Evolutionary conservation across 2,888 invertebrate species (phyloP), one percentile per base, ranked within the genome.

Genomic region (Aspidiotus destructor): DNA sequence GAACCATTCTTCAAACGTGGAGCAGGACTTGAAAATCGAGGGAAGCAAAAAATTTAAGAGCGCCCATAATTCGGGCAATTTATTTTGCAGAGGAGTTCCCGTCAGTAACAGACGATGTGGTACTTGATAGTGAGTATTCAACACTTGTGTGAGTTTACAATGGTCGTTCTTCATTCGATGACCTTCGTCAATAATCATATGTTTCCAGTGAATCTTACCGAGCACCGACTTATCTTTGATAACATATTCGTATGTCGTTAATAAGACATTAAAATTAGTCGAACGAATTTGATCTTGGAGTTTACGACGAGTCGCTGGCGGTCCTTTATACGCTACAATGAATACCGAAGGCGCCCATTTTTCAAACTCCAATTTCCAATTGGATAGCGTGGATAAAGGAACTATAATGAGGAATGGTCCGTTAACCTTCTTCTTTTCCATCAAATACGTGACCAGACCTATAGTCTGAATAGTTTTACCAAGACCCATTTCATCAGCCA

Each of bases 151-250:
- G 74, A 99, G 81, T 79, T 99, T 99, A 81, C 98, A 99, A 79
- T 99, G 98, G 80, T 99, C 98, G 80, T 99, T 99, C 82, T 99
- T 99, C 98, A 99, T 99, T 73, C 99, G 87, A 81, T 99, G 99
- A 69, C 99, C 99, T 79, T 99, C 99, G 79, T 99, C 99, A 75
- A 99, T 99, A 72, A 99, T 99, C 98, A 99, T 99, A 79, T 98
- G 99, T 78, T 98, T 98, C 97, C 99, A 99, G 73, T 91, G 91
- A 42, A 93, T 80, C 86, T 99, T 99, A 17, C 97, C 92, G 69
- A 99, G 81, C 11, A 94, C 87, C 3, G 90, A 86, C 78, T 98
- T 99, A 79, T 99, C 99, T 80, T 97, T 98, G 75, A 99, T 97
- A 71, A 99, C 93, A 78, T 99, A 99, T 78, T 99, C 99, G 76